Percentiles rank a stretch among this genome's conserved stretches.
Evolutionary conservation across 1,140 invertebrate species (phyloP).

Genomic region (Leptinotarsa defecta): DNA sequence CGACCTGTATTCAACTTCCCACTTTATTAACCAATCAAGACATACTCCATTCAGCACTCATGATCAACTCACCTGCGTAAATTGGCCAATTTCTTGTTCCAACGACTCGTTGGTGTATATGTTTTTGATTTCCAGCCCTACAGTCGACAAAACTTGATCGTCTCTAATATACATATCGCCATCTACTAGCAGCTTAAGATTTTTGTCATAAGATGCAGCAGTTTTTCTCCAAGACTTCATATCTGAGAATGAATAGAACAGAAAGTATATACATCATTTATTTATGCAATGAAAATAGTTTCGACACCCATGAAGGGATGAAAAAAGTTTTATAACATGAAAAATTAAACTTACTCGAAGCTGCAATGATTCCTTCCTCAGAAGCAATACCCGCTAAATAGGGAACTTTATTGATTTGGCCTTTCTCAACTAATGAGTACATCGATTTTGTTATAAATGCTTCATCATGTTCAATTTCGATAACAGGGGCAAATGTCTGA

Average conservation of each 20-base stretch:
- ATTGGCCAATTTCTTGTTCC: neutral
- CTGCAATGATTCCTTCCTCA: slow-evolving; percentile 34
- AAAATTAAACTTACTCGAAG: neutral
- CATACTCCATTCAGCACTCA: neutral
- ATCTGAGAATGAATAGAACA: neutral
- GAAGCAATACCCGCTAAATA: slow-evolving; percentile 36
- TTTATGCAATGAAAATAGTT: neutral
- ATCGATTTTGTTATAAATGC: slow-evolving; percentile 32
- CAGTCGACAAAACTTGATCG: neutral
- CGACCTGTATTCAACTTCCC: neutral
- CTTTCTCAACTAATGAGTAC: slow-evolving; percentile 25
- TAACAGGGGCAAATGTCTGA: slow-evolving; percentile 33
- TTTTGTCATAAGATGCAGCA: neutral
- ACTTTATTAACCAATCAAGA: neutral
- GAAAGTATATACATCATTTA: neutral
- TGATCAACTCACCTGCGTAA: neutral
- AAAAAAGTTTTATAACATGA: neutral
- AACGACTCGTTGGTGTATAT: neutral
- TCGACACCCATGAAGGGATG: too few species aligned
- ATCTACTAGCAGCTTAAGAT: neutral
- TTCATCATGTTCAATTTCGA: slow-evolving; percentile 30
- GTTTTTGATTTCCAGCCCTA: neutral
- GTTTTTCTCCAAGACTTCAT: neutral
- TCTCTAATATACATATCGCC: slow-evolving; percentile 9
- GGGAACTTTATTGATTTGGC: slow-evolving; percentile 30